These are phyloP conservation scores for Macrotus californicus DNA, from an alignment of 2,113 vertebrate species.

Conservation along the genomic window DNA sequence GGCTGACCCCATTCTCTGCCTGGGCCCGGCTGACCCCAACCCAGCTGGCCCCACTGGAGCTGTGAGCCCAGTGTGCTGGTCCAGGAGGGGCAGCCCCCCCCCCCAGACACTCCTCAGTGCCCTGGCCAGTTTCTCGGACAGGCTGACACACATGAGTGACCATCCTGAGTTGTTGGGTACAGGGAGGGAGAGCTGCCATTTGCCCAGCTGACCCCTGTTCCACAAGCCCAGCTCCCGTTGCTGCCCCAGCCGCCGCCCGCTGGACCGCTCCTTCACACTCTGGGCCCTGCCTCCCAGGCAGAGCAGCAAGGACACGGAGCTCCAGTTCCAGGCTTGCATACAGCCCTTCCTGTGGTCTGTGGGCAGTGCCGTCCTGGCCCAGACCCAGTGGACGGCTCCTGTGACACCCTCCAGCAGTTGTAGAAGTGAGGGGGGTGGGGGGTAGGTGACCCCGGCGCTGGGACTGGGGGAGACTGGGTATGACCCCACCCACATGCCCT, in stretches of 20 bases:
- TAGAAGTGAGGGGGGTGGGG: neutral
- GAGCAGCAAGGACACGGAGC: neutral
- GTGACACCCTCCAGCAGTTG: constrained; percentile 34
- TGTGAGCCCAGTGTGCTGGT: neutral
- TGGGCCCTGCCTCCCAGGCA: neutral
- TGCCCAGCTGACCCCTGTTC: neutral
- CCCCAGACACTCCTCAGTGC: neutral
- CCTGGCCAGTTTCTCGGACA: neutral
- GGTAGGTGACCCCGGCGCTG: neutral
- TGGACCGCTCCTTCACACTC: neutral
- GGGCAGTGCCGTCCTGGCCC: neutral
- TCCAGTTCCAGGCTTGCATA: constrained; percentile 41
- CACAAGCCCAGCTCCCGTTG: constrained; percentile 12
- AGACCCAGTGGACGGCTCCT: neutral
- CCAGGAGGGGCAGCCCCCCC: neutral
- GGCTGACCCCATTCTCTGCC: neutral
- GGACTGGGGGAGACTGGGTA: neutral
- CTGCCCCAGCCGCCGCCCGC: neutral
- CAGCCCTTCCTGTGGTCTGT: neutral
- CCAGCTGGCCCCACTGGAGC: neutral
- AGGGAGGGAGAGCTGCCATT: neutral
- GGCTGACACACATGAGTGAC: neutral
- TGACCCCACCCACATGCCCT: neutral
- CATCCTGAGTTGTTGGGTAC: neutral
- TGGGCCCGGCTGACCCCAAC: no score